Conservation (phyloP, 2,888 invertebrate species). For the Leptarthrus brevirostris region DNA sequence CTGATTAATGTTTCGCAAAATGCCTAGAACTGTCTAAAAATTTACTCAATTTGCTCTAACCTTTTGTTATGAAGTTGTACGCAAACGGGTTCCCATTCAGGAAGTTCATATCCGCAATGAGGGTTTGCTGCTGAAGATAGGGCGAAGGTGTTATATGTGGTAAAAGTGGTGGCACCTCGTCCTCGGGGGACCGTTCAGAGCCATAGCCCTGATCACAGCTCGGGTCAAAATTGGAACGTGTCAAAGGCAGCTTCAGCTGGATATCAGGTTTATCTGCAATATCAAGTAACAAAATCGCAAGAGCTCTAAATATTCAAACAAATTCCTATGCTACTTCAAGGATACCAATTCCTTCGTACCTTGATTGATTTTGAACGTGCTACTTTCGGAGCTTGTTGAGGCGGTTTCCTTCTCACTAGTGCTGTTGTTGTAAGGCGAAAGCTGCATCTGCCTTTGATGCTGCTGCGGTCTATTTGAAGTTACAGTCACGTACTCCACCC, state of each 20-base stretch:
- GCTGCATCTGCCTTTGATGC: slow-evolving; percentile 34
- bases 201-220: slow-evolving; percentile 81
- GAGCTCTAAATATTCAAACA: slow-evolving; percentile 25
- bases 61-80: slow-evolving; percentile 77
- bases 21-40: not conserved
- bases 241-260: slow-evolving; percentile 55
- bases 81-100: slow-evolving; percentile 62
- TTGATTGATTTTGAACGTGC: slow-evolving; percentile 54
- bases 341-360: slow-evolving; percentile 44
- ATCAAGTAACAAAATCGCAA: not conserved
- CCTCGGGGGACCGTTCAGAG: slow-evolving; percentile 81
- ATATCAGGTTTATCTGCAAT: slow-evolving; percentile 53
- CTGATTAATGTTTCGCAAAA: not conserved
- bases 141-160: slow-evolving; percentile 60
- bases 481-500: slow-evolving; percentile 55
- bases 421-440: slow-evolving; percentile 50
- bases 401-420: slow-evolving; percentile 53
- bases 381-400: slow-evolving; percentile 53
- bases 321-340: not conserved
- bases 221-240: slow-evolving; percentile 64
- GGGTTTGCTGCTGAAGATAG: slow-evolving; percentile 36
- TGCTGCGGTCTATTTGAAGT: slow-evolving; percentile 48
- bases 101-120: slow-evolving; percentile 40
- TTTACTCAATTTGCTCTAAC: slow-evolving; percentile 66
- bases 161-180: slow-evolving; percentile 78